Evolutionary conservation across 2,888 invertebrate genomes (phyloP).

Genomic region (Diogma glabrata): DNA sequence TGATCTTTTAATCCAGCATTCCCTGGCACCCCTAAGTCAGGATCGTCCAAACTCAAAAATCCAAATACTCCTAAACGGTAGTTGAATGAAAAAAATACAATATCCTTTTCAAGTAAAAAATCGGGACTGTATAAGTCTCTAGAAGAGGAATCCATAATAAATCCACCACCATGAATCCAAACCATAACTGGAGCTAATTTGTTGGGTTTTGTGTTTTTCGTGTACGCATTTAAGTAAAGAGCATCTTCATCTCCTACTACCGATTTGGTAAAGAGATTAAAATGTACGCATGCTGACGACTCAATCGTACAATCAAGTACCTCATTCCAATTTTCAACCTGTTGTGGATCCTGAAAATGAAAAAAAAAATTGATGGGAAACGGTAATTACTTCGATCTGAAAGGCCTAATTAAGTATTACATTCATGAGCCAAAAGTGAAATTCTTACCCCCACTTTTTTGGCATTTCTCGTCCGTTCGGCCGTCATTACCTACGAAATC

Average conservation of each 20-base stretch:
- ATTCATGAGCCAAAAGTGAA: no score
- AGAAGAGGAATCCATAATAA: constrained; percentile 36
- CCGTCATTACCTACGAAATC: no score
- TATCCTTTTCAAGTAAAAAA: constrained; percentile 24
- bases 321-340: constrained; percentile 34
- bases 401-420: no score
- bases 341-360: constrained; percentile 37
- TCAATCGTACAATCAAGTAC: constrained; percentile 34
- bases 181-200: constrained; percentile 35
- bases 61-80: constrained; percentile 26
- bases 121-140: constrained; percentile 37
- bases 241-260: constrained; percentile 42
- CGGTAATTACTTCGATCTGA: no score
- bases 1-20: constrained; percentile 21
- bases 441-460: no score
- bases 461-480: no score
- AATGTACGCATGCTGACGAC: no score
- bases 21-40: constrained; percentile 37
- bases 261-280: no score
- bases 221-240: constrained; percentile 39
- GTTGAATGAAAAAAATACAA: constrained; percentile 1
- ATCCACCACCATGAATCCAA: constrained; percentile 41
- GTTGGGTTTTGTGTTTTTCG: constrained; percentile 25
- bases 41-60: constrained; percentile 38
- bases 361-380: no score